These are phyloP conservation scores for Parazoanthus atlanticus DNA, from an alignment of 92 coral and sea anemone genomes.

Conservation along the genomic window DNA sequence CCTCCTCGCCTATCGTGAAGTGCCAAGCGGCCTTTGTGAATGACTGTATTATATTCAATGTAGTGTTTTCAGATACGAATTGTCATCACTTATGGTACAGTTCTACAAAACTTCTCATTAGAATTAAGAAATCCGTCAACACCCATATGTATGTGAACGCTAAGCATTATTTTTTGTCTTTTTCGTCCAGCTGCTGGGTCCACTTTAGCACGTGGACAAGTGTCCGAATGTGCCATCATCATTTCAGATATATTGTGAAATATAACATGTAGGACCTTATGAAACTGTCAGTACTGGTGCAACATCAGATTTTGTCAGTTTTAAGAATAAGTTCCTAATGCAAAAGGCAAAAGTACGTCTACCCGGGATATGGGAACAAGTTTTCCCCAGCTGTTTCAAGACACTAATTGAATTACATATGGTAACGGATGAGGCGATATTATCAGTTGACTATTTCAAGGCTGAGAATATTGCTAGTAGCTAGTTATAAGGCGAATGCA, in stretches of 20 bases:
- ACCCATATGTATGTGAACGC: not conserved
- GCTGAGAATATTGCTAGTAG: not conserved
- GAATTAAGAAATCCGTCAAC: not conserved
- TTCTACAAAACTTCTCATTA: too few relatives aligned
- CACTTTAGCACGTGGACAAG: not conserved
- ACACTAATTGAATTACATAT: not conserved
- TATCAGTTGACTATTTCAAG: not conserved
- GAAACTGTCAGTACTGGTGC: not conserved
- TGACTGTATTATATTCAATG: not conserved
- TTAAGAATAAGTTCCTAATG: too few relatives aligned
- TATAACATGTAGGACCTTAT: not conserved
- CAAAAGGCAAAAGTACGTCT: too few relatives aligned
- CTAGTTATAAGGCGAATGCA: not conserved
- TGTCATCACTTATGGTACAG: not conserved
- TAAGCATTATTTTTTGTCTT: not conserved
- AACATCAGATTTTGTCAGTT: not conserved
- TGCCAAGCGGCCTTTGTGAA: not conserved
- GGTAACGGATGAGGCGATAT: too few relatives aligned
- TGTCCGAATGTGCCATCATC: not conserved
- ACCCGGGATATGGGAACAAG: not conserved
- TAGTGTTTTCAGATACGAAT: not conserved
- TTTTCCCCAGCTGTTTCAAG: not conserved
- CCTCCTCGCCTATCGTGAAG: constrained; percentile 6
- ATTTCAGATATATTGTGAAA: not conserved
- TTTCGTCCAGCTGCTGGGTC: not conserved